phyloP scores from a whole-genome alignment of 2,113 vertebrate species.

The Serinus canaria region DNA sequence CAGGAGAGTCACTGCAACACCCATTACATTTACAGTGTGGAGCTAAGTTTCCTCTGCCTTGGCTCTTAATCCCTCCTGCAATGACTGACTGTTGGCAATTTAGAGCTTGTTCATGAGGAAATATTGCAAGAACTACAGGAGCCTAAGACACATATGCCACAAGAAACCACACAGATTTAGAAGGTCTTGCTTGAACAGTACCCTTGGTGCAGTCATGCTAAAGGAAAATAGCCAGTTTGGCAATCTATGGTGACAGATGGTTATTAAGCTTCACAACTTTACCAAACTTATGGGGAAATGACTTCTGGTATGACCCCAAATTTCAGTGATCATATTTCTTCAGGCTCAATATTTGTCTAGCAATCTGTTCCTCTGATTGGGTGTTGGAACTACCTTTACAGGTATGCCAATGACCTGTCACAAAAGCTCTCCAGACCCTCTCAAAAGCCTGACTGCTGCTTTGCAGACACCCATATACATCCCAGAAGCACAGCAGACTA shows the following conservation, averaged over 20 bases:
- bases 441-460: neutral
- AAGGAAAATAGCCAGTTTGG: neutral
- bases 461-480: neutral
- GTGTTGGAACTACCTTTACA: neutral
- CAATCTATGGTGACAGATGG: neutral
- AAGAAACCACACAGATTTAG: neutral
- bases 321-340: neutral
- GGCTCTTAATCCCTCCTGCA: neutral
- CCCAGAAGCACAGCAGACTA: neutral
- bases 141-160: neutral
- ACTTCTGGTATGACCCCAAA: accelerated
- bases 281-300: neutral
- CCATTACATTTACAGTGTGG: neutral
- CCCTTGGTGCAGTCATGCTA: neutral
- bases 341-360: neutral
- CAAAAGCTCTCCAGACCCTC: neutral
- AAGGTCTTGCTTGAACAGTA: neutral
- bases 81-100: neutral
- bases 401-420: accelerated
- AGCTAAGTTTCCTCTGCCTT: neutral
- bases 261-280: neutral
- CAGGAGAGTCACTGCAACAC: neutral
- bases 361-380: neutral
- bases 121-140: neutral
- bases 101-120: neutral